phyloP scores from a whole-genome alignment of 1,140 invertebrate species.

The Aphelinus certus region DNA sequence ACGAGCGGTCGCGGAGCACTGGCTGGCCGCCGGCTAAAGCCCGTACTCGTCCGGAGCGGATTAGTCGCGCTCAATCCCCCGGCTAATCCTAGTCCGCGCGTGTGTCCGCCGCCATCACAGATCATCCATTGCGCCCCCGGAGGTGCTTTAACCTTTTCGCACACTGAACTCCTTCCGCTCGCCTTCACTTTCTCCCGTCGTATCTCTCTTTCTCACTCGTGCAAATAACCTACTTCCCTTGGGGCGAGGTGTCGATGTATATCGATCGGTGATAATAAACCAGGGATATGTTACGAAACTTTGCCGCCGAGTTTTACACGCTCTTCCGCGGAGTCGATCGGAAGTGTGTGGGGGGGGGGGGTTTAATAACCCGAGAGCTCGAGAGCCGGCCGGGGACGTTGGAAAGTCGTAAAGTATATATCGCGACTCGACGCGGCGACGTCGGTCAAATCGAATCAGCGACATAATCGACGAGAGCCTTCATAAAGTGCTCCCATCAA shows the following conservation, averaged over 20 bases:
- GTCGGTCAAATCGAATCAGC: no score
- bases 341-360: no score
- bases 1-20: slow-evolving; percentile 13
- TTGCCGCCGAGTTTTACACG: no score
- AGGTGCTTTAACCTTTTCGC: slow-evolving; percentile 14
- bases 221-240: not conserved
- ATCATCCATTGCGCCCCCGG: slow-evolving; percentile 10
- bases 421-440: no score
- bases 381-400: no score
- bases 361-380: no score
- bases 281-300: no score
- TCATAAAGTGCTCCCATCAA: not conserved
- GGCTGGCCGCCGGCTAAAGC: not conserved
- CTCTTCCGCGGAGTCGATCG: no score
- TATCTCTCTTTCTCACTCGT: not conserved
- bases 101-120: not conserved
- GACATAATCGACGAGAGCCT: not conserved
- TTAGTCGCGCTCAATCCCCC: slow-evolving; percentile 37
- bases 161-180: not conserved
- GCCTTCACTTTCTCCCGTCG: not conserved
- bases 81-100: slow-evolving; percentile 34
- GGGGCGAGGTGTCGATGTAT: no score
- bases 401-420: no score
- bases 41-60: slow-evolving; percentile 1
- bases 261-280: no score